Evolutionary conservation across 2,797 vertebrate species (phyloP).

Genomic region (Urophycis tenuis): DNA sequence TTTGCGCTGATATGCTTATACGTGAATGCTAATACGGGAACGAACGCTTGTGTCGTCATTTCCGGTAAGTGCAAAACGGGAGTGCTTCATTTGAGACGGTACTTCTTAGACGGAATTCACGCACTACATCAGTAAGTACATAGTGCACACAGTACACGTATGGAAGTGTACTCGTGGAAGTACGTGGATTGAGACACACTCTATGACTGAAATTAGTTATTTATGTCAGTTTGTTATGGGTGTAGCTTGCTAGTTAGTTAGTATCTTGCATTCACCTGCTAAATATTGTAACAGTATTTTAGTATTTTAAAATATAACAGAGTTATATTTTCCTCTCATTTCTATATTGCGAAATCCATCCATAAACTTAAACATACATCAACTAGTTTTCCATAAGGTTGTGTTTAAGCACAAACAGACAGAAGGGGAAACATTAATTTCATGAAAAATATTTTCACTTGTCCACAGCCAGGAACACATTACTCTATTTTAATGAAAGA

Average conservation of each 20-base stretch:
- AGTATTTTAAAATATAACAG: too few relatives aligned
- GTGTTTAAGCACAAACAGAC: not conserved
- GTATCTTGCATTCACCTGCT: not conserved
- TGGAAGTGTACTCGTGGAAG: too few relatives aligned
- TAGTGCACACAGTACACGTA: too few relatives aligned
- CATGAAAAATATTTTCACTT: not conserved
- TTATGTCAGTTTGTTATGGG: not conserved
- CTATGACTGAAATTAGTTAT: too few relatives aligned
- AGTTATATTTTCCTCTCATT: not conserved
- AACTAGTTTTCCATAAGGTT: not conserved
- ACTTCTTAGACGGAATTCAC: too few relatives aligned
- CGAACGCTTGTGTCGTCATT: too few relatives aligned
- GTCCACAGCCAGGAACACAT: not conserved
- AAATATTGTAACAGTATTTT: not conserved
- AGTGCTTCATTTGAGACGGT: too few relatives aligned
- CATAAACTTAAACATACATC: not conserved
- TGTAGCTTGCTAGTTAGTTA: not conserved
- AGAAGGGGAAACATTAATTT: not conserved
- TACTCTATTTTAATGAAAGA: not conserved
- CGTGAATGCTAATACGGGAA: too few relatives aligned
- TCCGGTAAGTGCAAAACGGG: too few relatives aligned
- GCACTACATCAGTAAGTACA: too few relatives aligned
- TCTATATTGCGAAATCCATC: not conserved
- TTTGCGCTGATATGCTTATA: too few relatives aligned
- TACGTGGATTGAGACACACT: too few relatives aligned